phyloP scores from a whole-genome alignment of 2,113 vertebrate genomes.

The Chionodraco myersi region DNA sequence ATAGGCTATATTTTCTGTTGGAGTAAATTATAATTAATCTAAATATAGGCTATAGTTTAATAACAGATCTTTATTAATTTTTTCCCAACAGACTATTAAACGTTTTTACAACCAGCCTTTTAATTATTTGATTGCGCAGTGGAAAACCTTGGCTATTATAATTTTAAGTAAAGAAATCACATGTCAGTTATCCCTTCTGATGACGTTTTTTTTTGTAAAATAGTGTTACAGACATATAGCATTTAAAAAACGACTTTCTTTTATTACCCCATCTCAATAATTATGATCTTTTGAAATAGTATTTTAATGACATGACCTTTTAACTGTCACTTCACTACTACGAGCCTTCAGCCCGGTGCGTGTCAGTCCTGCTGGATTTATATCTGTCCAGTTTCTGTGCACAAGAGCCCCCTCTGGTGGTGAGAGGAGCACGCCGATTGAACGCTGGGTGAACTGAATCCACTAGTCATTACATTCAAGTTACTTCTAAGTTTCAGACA shows the following conservation, averaged over 20 bases:
- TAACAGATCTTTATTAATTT: too few relatives aligned
- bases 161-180: background rate
- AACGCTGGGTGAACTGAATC: background rate
- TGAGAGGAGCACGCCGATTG: background rate
- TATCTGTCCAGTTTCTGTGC: background rate
- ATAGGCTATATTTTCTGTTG: too few relatives aligned
- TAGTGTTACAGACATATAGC: background rate
- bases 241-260: background rate
- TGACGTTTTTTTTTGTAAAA: background rate
- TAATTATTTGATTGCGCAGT: background rate
- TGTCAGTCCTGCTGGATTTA: background rate
- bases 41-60: too few relatives aligned
- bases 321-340: background rate
- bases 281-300: background rate
- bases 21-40: too few relatives aligned
- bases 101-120: background rate
- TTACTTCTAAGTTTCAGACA: background rate
- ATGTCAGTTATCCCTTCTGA: background rate
- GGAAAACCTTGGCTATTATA: background rate
- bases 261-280: background rate
- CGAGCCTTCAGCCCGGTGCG: background rate
- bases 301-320: background rate
- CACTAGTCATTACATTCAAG: too few relatives aligned
- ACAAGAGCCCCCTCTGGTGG: constrained; percentile 49
- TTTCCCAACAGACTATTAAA: background rate